Conservation (phyloP, 2,113 vertebrate species). For the Mastomys natalensis region DNA sequence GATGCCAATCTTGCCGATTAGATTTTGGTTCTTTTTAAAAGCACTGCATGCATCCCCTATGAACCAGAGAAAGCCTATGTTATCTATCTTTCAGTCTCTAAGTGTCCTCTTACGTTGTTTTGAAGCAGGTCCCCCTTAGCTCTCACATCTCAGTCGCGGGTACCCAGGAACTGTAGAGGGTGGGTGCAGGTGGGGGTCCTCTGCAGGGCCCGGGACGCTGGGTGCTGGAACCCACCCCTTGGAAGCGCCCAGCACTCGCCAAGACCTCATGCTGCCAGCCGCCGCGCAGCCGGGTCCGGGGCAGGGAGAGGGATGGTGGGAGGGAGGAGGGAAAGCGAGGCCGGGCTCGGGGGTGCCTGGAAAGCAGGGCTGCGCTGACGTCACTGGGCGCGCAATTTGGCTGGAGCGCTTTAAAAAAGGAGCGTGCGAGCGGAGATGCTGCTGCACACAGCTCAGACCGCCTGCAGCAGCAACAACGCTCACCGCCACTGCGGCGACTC, state of each 20-base stretch:
- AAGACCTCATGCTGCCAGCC: background rate
- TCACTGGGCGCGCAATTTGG: slow-evolving; percentile 87
- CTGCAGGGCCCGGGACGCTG: background rate
- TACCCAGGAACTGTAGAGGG: background rate
- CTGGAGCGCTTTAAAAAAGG: slow-evolving; percentile 85
- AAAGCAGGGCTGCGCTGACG: slow-evolving; percentile 84
- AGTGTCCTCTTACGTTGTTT: background rate
- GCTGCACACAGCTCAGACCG: slow-evolving; percentile 75
- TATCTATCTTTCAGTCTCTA: background rate
- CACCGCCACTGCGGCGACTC: slow-evolving; percentile 16
- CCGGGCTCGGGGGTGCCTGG: slow-evolving; percentile 67
- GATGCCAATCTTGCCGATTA: background rate
- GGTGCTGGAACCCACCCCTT: background rate
- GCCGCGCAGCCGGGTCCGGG: background rate
- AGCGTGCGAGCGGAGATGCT: slow-evolving; percentile 86
- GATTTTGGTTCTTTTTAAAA: background rate
- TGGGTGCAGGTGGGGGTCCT: background rate
- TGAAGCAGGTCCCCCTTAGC: background rate
- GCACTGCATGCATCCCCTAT: background rate
- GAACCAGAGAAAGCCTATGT: background rate
- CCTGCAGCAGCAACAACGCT: slow-evolving; percentile 64
- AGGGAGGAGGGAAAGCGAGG: slow-evolving; percentile 49
- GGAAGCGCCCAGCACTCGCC: background rate
- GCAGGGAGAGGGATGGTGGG: background rate
- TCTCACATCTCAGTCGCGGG: background rate